Evolutionary conservation across 2,797 vertebrate genomes (phyloP), one percentile per base, ranked within the genome.

Genomic region (Merluccius polli): DNA sequence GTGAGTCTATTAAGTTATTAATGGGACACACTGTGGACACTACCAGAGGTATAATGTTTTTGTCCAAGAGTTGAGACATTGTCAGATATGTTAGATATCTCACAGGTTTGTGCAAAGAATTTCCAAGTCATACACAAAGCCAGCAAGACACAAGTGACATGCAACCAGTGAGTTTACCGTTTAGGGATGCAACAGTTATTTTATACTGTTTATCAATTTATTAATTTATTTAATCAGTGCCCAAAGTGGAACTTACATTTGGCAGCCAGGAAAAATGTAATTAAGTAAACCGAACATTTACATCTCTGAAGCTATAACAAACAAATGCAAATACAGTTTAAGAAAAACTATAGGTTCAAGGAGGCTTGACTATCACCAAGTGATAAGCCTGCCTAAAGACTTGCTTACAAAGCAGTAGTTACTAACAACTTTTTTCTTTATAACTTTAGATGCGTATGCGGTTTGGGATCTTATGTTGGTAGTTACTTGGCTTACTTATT

Each of bases 11-110:
- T 15, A 4, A n/a, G 21, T 52, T 9, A 52, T 52, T 52, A 21
- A 44, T 16, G 13, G 41, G 41, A 44, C 4, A 44, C 13, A 44
- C 41, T 44, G 8, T 35, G 36, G 18, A n/a, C 48, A n/a, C 21
- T 1, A 9, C 48, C 48, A 59, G 18, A 59, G 48, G 48, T 21
- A 63, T 27, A 31, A 33, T 12, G 9, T 31, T n/a, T 52, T 11
- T 24, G 8, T 33, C 18, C 44, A 10, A n/a, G 7, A 33, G 16
- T 5, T 33, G 11, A 15, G 21, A 29, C 29, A 24, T 59, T 73
- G 71, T 24, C n/a, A 65, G 59, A 65, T 10, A 12, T 27, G 63
- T 81, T 59, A 35, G 77, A 31, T 73, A 81, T 81, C 69, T 74
- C 65, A 24, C 81, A 78, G 35, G 8, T 18, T 35, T 59, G 48